A percentile compares a stretch with the other conserved stretches of the same genome.
Conservation (phyloP, 1,140 invertebrate genomes). For the Probaryconus sp. region DNA sequence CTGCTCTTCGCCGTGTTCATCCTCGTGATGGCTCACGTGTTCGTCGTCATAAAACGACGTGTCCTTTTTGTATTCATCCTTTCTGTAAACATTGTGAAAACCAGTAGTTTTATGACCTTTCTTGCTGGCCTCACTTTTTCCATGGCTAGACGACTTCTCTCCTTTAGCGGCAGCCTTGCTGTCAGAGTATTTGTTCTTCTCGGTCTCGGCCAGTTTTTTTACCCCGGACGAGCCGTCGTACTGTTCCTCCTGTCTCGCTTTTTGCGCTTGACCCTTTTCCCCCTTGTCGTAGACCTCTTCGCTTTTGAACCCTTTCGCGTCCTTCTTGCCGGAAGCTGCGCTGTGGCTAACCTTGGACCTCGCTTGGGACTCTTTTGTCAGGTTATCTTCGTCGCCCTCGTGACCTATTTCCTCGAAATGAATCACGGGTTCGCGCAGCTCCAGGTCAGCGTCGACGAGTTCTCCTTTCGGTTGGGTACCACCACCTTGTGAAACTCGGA, state of each 20-base stretch:
- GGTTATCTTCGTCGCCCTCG: conserved; percentile 17
- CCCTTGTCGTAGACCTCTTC: conserved; percentile 79
- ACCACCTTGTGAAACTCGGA: conserved; percentile 14
- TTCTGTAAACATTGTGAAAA: conserved; percentile 84
- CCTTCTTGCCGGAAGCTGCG: conserved; percentile 68
- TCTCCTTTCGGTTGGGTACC: conserved; percentile 17
- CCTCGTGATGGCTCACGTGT: conserved; percentile 80
- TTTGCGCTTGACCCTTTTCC: conserved; percentile 78
- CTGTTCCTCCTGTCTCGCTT: conserved; percentile 78
- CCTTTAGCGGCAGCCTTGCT: conserved; percentile 77
- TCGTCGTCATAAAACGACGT: conserved; percentile 83
- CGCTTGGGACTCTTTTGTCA: conserved; percentile 40
- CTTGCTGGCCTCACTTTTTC: conserved; percentile 80
- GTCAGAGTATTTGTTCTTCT: conserved; percentile 75
- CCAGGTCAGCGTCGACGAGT: conserved; percentile 20
- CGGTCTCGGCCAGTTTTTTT: conserved; percentile 79
- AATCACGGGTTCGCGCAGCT: conserved; percentile 21
- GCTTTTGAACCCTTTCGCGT: conserved; percentile 77
- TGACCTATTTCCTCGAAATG: conserved; percentile 42
- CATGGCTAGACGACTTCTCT: conserved; percentile 78
- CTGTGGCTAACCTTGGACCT: conserved; percentile 45
- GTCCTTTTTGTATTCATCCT: conserved; percentile 78
- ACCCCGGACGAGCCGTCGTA: conserved; percentile 77
- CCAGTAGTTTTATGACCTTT: conserved; percentile 82
- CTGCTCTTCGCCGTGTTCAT: conserved; percentile 81